Conservation (phyloP, 2,888 invertebrate genomes). For the Lamproptera curius region DNA sequence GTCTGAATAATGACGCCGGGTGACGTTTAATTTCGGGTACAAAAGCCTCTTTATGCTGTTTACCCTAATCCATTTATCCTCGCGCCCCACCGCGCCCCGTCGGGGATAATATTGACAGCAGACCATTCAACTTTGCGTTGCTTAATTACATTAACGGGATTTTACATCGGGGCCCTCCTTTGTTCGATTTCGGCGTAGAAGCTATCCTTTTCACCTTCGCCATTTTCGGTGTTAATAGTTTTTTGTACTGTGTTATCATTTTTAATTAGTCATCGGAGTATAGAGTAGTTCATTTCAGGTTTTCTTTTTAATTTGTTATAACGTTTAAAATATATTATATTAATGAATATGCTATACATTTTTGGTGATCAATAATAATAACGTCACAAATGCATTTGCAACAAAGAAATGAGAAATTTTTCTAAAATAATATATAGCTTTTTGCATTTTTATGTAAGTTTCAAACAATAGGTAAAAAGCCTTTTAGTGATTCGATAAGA, state of each 20-base stretch:
- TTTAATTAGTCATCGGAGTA: not conserved
- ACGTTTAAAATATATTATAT: too few species aligned
- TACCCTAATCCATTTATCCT: conserved; percentile 63
- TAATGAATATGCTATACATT: too few species aligned
- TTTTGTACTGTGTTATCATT: not conserved
- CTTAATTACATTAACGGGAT: conserved; percentile 49
- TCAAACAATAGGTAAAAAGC: too few species aligned
- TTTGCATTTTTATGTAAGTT: too few species aligned
- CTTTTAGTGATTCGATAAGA: too few species aligned
- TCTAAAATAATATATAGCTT: too few species aligned
- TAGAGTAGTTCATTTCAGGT: too few species aligned
- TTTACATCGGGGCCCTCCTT: conserved; percentile 20
- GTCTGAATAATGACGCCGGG: conserved; percentile 70
- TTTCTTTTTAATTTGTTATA: too few species aligned
- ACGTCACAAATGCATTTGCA: too few species aligned
- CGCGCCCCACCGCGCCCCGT: conserved; percentile 24
- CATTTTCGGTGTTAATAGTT: conserved; percentile 2
- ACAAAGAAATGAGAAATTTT: too few species aligned
- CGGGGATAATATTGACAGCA: conserved; percentile 48
- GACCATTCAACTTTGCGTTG: conserved; percentile 47
- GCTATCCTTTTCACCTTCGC: conserved; percentile 6
- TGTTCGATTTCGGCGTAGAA: conserved; percentile 16
- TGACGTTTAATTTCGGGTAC: conserved; percentile 76
- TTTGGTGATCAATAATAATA: too few species aligned
- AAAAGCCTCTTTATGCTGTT: conserved; percentile 74